Conservation (phyloP, 2,797 vertebrate genomes). For the Macrochelys suwanniensis region DNA sequence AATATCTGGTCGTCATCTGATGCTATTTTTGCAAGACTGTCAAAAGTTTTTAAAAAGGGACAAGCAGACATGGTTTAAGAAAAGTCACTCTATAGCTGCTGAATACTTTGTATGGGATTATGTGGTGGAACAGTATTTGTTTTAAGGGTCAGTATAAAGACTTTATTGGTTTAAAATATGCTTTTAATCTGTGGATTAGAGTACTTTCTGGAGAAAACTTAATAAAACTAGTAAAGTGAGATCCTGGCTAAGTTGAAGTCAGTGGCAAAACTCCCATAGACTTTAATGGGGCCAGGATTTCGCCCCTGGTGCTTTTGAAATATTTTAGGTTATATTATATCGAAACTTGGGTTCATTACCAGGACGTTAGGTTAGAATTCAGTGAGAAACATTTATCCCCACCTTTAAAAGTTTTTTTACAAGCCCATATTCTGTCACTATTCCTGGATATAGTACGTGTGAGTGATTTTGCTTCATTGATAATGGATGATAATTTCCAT, state of each 20-base stretch:
- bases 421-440: not conserved
- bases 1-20: not conserved
- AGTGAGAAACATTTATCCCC: not conserved
- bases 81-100: not conserved
- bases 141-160: not conserved
- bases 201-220: not conserved
- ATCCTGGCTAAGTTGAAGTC: not conserved
- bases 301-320: not conserved
- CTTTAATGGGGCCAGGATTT: not conserved
- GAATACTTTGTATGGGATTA: not conserved
- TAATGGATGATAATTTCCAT: not conserved
- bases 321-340: not conserved
- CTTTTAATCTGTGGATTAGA: not conserved
- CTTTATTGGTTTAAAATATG: slow-evolving; percentile 15
- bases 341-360: not conserved
- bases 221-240: not conserved
- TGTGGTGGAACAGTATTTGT: not conserved
- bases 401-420: not conserved
- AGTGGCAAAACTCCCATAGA: not conserved
- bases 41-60: not conserved
- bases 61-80: not conserved
- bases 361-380: not conserved
- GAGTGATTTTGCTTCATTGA: slow-evolving; percentile 4
- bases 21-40: not conserved
- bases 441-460: not conserved